A percentile compares a stretch with the other conserved stretches of the same genome.
Conservation (phyloP, 1,140 invertebrate genomes). For the Streblospio benedicti region DNA sequence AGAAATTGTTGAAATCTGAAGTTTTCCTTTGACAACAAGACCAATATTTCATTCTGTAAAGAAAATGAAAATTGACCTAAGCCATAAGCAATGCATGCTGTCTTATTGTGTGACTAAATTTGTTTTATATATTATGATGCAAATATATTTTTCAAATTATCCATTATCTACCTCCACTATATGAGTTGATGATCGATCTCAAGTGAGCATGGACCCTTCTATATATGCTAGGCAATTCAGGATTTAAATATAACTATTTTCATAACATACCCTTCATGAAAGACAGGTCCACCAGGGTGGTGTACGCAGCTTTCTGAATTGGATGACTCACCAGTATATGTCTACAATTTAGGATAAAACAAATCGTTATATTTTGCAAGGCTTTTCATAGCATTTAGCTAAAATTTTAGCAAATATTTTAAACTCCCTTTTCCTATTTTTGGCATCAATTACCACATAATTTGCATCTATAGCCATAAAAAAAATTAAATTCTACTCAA, state of each 20-base stretch:
- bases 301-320: constrained; percentile 63
- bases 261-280: constrained; percentile 72
- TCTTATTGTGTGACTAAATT: background rate
- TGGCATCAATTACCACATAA: background rate
- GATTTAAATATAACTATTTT: background rate
- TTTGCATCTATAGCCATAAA: background rate
- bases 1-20: constrained; percentile 82
- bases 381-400: background rate
- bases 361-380: background rate
- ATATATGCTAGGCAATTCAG: background rate
- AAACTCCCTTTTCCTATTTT: background rate
- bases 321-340: constrained; percentile 61
- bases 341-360: constrained; percentile 39
- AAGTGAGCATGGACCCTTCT: background rate
- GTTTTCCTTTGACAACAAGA: constrained; percentile 89
- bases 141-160: background rate
- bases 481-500: background rate
- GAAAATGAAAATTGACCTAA: background rate
- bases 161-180: background rate
- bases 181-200: background rate
- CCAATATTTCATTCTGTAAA: constrained; percentile 82
- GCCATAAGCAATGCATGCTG: background rate
- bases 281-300: constrained; percentile 85
- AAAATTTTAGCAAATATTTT: background rate
- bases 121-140: background rate